Evolutionary conservation across 2,888 invertebrate species (phyloP).

Genomic region (Sympetrum striolatum): DNA sequence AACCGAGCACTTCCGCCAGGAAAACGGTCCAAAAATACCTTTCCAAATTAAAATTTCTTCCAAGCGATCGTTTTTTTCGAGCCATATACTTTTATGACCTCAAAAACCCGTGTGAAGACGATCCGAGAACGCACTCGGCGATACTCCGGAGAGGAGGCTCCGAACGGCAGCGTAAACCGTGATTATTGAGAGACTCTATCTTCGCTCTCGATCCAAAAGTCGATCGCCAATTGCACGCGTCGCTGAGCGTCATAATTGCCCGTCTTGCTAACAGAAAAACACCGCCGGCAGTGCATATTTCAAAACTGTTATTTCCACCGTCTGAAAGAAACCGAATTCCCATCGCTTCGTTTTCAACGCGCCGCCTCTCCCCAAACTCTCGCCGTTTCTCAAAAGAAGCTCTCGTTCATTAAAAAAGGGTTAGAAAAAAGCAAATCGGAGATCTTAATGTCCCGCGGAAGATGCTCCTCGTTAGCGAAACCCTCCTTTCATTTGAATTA

Average conservation of each 20-base stretch:
- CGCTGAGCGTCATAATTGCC: slow-evolving; percentile 19
- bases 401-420: background rate
- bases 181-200: background rate
- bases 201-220: background rate
- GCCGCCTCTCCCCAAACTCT: too few relatives aligned
- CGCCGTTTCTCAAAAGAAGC: too few relatives aligned
- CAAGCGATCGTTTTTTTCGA: background rate
- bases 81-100: background rate
- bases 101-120: background rate
- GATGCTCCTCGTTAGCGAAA: background rate
- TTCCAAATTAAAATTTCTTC: background rate
- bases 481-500: background rate
- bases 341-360: too few relatives aligned
- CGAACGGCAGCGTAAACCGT: background rate
- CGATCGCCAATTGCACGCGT: slow-evolving; percentile 20
- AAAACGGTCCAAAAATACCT: background rate
- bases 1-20: background rate
- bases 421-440: background rate
- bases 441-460: background rate
- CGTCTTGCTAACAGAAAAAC: background rate
- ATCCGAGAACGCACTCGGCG: background rate
- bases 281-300: background rate
- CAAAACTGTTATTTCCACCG: background rate
- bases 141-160: background rate
- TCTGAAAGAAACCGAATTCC: background rate